Conservation (phyloP, 2,797 vertebrate genomes). For the Miichthys miiuy region DNA sequence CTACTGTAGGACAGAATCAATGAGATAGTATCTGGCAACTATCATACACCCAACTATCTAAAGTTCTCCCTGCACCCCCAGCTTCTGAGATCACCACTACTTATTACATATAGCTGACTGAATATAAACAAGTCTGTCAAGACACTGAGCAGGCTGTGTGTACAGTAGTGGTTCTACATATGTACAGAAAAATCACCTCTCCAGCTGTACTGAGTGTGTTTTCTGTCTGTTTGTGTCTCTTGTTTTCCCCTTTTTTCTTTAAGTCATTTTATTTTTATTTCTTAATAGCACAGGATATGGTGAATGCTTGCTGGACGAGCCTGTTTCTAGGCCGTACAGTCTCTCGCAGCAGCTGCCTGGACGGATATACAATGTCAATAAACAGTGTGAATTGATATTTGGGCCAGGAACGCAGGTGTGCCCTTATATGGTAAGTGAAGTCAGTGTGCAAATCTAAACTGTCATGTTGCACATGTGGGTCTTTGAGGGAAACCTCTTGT, state of each 20-base stretch:
- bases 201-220: slow-evolving; percentile 73
- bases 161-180: slow-evolving; percentile 34
- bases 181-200: slow-evolving; percentile 62
- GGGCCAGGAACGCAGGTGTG: slow-evolving; percentile 97
- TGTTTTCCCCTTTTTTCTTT: slow-evolving; percentile 77
- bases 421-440: slow-evolving; percentile 96
- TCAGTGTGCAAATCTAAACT: slow-evolving; percentile 30
- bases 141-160: slow-evolving; percentile 24
- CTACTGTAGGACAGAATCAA: slow-evolving; percentile 9
- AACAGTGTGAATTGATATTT: slow-evolving; percentile 99
- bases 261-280: slow-evolving; percentile 86
- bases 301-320: slow-evolving; percentile 98
- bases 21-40: slow-evolving; percentile 14
- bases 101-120: slow-evolving; percentile 16
- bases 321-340: slow-evolving; percentile 91
- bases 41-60: slow-evolving; percentile 2
- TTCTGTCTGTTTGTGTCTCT: slow-evolving; percentile 82
- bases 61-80: slow-evolving; percentile 10
- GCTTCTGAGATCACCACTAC: slow-evolving; percentile 10
- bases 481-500: slow-evolving; percentile 33
- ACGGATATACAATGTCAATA: slow-evolving; percentile 95
- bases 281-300: slow-evolving; percentile 96
- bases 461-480: slow-evolving; percentile 46
- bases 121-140: slow-evolving; percentile 42
- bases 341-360: slow-evolving; percentile 95